A percentile compares a stretch with the other conserved stretches of the same genome.
phyloP scores from a whole-genome alignment of 2,888 invertebrate genomes.

The Hemithea aestivaria region DNA sequence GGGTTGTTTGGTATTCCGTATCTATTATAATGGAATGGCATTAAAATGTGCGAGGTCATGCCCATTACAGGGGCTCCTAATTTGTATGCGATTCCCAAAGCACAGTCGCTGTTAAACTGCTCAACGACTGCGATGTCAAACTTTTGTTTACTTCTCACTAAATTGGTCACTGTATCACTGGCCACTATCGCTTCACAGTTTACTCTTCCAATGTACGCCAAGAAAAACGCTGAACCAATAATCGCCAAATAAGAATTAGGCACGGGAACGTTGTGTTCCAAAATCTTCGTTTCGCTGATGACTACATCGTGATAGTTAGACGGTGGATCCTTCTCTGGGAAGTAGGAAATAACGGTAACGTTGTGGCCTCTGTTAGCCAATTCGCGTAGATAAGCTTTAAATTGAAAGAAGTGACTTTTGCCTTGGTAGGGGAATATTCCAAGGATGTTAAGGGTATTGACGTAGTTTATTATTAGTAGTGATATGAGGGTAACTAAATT shows the following conservation, averaged over 20 bases:
- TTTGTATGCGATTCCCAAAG: slow-evolving; percentile 81
- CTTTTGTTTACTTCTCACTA: slow-evolving; percentile 62
- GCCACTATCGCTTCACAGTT: slow-evolving; percentile 57
- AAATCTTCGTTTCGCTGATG: slow-evolving; percentile 23
- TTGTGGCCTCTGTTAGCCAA: slow-evolving; percentile 82
- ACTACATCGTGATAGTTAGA: slow-evolving; percentile 80
- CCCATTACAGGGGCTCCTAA: slow-evolving; percentile 81
- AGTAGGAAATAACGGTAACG: slow-evolving; percentile 83
- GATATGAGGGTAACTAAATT: slow-evolving; percentile 29
- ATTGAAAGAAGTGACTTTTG: slow-evolving; percentile 84
- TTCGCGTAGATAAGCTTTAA: slow-evolving; percentile 78
- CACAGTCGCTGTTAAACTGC: slow-evolving; percentile 86
- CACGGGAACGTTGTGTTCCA: slow-evolving; percentile 42
- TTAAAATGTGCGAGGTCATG: slow-evolving; percentile 77
- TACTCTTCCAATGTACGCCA: slow-evolving; percentile 41
- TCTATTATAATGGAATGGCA: slow-evolving; percentile 81
- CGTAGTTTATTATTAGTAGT: slow-evolving; percentile 29
- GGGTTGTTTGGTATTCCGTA: slow-evolving; percentile 79
- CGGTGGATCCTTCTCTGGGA: slow-evolving; percentile 68
- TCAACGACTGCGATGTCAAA: slow-evolving; percentile 85
- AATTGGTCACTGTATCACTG: slow-evolving; percentile 51
- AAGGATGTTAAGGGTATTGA: slow-evolving; percentile 69
- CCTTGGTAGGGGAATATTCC: slow-evolving; percentile 83
- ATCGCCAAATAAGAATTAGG: slow-evolving; percentile 41
- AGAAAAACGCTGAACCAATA: slow-evolving; percentile 29